Conservation (phyloP, 1,140 invertebrate species). For the Dufourea novaeangliae region DNA sequence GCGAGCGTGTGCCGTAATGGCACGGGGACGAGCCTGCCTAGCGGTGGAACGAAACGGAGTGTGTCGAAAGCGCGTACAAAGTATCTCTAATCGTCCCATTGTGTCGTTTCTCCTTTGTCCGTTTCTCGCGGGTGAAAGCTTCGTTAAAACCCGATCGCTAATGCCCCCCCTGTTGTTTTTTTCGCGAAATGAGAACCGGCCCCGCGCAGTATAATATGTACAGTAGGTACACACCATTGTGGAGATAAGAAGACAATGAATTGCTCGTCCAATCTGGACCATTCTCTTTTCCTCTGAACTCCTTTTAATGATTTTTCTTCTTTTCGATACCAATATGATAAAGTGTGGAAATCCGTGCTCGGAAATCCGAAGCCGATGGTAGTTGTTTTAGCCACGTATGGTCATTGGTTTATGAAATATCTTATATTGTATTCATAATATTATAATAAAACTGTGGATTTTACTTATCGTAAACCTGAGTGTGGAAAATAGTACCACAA, state of each 20-base stretch:
- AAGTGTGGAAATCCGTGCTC: too few species aligned
- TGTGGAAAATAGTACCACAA: too few species aligned
- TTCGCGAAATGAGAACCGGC: conserved; percentile 38
- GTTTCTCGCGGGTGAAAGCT: conserved; percentile 63
- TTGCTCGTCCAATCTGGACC: conserved; percentile 28
- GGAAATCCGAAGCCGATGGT: too few species aligned
- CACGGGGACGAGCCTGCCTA: conserved; percentile 29
- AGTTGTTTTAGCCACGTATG: too few species aligned
- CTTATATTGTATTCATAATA: too few species aligned
- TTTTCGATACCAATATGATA: too few species aligned
- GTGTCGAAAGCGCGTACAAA: conserved; percentile 62
- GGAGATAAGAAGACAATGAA: conserved; percentile 29
- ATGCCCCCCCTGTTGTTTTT: conserved; percentile 48
- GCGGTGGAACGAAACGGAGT: conserved; percentile 51
- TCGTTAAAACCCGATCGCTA: conserved; percentile 62
- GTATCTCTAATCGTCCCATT: conserved; percentile 67
- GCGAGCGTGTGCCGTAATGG: conserved; percentile 35
- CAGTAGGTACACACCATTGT: not conserved
- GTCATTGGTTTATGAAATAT: too few species aligned
- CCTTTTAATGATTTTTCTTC: too few species aligned
- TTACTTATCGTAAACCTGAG: too few species aligned
- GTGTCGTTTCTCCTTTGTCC: conserved; percentile 62
- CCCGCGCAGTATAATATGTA: not conserved
- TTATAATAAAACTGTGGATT: too few species aligned
- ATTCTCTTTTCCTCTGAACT: not conserved